Percentiles rank a stretch among this genome's conserved stretches.
phyloP scores from a whole-genome alignment of 2,113 vertebrate species.

The Zosterops borbonicus region DNA sequence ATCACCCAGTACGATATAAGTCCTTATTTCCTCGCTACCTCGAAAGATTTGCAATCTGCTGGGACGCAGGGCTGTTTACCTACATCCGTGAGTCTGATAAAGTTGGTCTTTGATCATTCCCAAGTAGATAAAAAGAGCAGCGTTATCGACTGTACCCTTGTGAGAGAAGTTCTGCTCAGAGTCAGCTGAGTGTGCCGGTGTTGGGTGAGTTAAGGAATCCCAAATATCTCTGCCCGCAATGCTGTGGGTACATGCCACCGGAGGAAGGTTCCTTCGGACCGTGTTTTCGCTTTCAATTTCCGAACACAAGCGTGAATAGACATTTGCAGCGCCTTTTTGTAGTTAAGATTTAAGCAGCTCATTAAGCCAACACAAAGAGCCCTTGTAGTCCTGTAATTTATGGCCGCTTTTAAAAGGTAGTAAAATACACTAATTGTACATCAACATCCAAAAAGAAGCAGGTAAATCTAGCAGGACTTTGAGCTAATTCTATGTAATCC shows the following conservation, averaged over 20 bases:
- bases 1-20: not conserved
- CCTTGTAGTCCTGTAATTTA: slow-evolving; percentile 76
- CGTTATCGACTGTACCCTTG: not conserved
- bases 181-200: not conserved
- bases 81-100: slow-evolving; percentile 23
- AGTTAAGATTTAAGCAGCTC: slow-evolving; percentile 66
- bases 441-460: slow-evolving; percentile 70
- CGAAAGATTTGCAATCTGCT: not conserved
- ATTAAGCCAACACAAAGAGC: slow-evolving; percentile 68
- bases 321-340: slow-evolving; percentile 25
- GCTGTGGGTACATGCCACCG: not conserved
- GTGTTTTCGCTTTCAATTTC: slow-evolving; percentile 34
- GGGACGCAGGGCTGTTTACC: slow-evolving; percentile 21
- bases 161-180: slow-evolving; percentile 5
- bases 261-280: slow-evolving; percentile 16
- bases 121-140: slow-evolving; percentile 22
- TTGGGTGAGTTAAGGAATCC: slow-evolving; percentile 29
- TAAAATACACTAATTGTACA: slow-evolving; percentile 79
- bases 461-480: slow-evolving; percentile 74
- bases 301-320: slow-evolving; percentile 30
- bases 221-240: not conserved
- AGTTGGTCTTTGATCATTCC: slow-evolving; percentile 29
- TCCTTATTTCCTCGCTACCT: not conserved
- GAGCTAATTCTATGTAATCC: slow-evolving; percentile 63
- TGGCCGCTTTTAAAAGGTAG: slow-evolving; percentile 78